These are phyloP conservation scores for Murina feae DNA, from an alignment of 2,113 vertebrate species.

Conservation along the genomic window DNA sequence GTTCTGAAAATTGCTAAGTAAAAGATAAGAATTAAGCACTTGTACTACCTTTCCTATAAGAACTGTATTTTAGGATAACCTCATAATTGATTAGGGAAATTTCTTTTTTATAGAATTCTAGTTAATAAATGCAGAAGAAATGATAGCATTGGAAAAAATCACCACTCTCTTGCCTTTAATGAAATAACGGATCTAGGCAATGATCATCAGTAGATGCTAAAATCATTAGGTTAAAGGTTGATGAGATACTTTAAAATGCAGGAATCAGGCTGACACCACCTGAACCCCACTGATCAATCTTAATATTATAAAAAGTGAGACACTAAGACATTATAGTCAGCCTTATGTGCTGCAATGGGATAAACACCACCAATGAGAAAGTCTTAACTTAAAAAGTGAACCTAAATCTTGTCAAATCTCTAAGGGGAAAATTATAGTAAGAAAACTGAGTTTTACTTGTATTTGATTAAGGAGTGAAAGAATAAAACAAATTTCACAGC, in stretches of 20 bases:
- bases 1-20: not conserved
- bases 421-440: not conserved
- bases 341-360: not conserved
- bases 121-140: slow-evolving; percentile 20
- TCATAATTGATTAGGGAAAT: not conserved
- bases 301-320: slow-evolving; percentile 14
- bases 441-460: not conserved
- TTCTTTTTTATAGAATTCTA: slow-evolving; percentile 16
- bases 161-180: not conserved
- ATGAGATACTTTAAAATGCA: slow-evolving; percentile 2
- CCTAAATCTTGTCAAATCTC: not conserved
- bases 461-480: slow-evolving; percentile 26
- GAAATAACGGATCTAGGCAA: not conserved
- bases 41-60: not conserved
- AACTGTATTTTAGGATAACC: not conserved
- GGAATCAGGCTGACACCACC: not conserved
- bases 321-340: not conserved
- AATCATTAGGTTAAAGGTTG: slow-evolving; percentile 17
- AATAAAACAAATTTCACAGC: slow-evolving; percentile 12
- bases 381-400: not conserved
- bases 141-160: not conserved
- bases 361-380: not conserved
- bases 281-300: not conserved
- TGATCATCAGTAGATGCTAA: not conserved
- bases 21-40: not conserved